These are phyloP conservation scores for Orchestia grillus DNA, from an alignment of 1,140 invertebrate species.

Conservation along the genomic window DNA sequence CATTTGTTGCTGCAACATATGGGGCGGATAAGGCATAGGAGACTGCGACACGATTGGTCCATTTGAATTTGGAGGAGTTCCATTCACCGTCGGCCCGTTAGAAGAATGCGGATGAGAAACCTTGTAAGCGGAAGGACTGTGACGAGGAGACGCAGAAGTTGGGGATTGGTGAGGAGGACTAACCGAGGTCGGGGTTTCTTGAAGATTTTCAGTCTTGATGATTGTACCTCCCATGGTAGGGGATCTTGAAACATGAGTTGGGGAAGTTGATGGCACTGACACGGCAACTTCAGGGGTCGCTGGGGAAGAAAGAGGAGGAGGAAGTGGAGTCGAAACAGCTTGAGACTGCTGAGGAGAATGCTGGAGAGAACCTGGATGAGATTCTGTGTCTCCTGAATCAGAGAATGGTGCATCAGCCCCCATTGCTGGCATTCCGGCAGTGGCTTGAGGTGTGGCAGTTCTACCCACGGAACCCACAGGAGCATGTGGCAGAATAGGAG, in stretches of 20 bases:
- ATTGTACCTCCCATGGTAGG: background rate
- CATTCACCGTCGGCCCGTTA: conserved; percentile 17
- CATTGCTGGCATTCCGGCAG: conserved; percentile 8
- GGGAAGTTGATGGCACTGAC: conserved; percentile 25
- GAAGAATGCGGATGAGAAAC: background rate
- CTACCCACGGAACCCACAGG: background rate
- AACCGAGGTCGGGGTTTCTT: background rate
- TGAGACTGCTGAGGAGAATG: conserved; percentile 37
- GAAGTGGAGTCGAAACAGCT: conserved; percentile 8
- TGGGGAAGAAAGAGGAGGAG: conserved; percentile 23
- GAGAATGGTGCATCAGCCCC: conserved; percentile 6
- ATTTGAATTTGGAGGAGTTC: background rate
- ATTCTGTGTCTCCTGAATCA: background rate
- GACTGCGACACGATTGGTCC: conserved; percentile 30
- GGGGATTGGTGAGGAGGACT: conserved; percentile 21
- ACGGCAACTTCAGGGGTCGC: conserved; percentile 22
- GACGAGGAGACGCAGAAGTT: conserved; percentile 15
- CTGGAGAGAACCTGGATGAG: background rate
- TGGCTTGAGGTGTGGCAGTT: conserved; percentile 8
- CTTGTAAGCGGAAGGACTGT: conserved; percentile 30
- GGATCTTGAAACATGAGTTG: background rate
- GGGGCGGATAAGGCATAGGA: background rate
- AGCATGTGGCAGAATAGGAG: background rate
- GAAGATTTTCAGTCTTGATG: conserved; percentile 8
- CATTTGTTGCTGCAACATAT: conserved; percentile 33